Base-by-base conservation (phyloP, 2,888 invertebrate genomes). In the Ctena decussata region DNA sequence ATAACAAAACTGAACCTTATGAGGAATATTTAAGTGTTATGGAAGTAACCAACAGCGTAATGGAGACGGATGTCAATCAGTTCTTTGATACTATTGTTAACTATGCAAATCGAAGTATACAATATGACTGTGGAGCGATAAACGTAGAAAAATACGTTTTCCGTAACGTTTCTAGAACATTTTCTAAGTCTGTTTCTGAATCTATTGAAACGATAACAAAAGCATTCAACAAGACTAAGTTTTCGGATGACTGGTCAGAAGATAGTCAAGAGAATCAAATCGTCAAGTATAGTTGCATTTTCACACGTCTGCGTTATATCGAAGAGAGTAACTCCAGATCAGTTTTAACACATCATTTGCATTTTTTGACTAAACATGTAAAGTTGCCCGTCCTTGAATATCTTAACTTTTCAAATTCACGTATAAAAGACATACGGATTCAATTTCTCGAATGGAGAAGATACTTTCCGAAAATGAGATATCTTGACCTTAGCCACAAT, bases 401-500 rank as follows among this genome's bases (percentile, higher is more conserved):
- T 41, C 85, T 78, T 76, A 90, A 90, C 71, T 75, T 89, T 75
- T 86, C 89, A 24, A 76, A 82, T 57, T 85, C 85, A 5, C 44
- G 49, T 0, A 37, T 86, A 12, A 65, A 32, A 6, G 70, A 80
- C 30, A 69, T 89, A 30, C 76, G 83, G 8, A 35, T 80, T 18
- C 74, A 77, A 15, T 71, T 86, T 57, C 21, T 86, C n/a, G 78
- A 85, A 44, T 90, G 90, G 90, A 74, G 90, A 21, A 44, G 82
- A 27, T 80, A 86, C 24, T 89, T 89, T 44, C 86, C 89, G 0
- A 87, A 85, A 72, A 87, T 91, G 81, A 76, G 85, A 69, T 85
- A 84, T 44, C 46, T 91, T 32, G 91, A 91, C 37, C 60, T 91
- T 21, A 89, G 89, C 39, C 76, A 86, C 60, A 90, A 90, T 77